Evolutionary conservation across 1,140 invertebrate species (phyloP), one percentile per base, ranked within the genome.

Genomic region (Eurosta solidaginis): DNA sequence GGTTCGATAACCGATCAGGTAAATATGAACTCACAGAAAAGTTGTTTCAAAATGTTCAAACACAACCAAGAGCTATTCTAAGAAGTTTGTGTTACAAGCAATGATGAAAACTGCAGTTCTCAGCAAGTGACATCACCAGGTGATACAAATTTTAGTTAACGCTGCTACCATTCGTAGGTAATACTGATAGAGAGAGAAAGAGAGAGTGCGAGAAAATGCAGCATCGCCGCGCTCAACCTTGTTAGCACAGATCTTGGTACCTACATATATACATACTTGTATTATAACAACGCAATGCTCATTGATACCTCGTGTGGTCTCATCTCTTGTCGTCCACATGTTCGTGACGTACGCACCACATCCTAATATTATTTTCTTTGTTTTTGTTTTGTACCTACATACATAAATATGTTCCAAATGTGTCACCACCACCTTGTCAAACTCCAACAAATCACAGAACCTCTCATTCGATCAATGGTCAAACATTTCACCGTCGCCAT

Each of bases 401-500:
- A 68, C 44, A 73, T 44, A 59, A 33, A 40, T 63, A 44, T 63
- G 36, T 40, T 4, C 29, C 36, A 47, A 9, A 9, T 76, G 63
- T 78, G 44, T 78, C 40, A 47, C 74, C 29, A 76, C 25, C 22
- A 63, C 54, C 9, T 77, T 73, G 63, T 74, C 59, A 20, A 29
- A 29, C 2, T 49, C 47, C 27, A 74, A 20, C 14, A 45, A 20
- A n/a, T 25, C 10, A 9, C 74, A 80, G 77, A 80, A 78, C 63
- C 47, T 80, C n/a, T 75, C 84, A 81, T 86, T 85, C 74, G 86
- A 87, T 82, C 84, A 87, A 82, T 87, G 86, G 86, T 85, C 86
- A 84, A 84, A 82, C 84, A 85, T 86, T 82, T 85, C 86, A 83
- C 83, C 82, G 81, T 86, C 85, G 81, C 85, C 83, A 78, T 86